Evolutionary conservation across 2,888 invertebrate species (phyloP), one percentile per base, ranked within the genome.

Genomic region (Drosophila affinis): DNA sequence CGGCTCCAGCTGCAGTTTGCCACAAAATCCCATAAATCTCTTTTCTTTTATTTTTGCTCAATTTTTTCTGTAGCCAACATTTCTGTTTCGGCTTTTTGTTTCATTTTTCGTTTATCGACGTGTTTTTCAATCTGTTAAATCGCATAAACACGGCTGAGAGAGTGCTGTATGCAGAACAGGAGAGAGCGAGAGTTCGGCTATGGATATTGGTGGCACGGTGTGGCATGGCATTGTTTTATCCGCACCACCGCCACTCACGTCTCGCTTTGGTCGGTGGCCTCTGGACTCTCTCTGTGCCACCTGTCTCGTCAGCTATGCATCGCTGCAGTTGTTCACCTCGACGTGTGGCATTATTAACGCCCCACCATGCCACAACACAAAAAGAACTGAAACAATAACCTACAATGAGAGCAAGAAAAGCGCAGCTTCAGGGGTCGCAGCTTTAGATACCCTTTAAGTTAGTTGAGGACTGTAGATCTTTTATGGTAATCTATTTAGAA

Each of bases 81-180:
- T 47, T 53, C 17, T 51, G 21, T 39, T 45, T 54, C 6, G 9
- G 5, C 5, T 29, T 47, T 67, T 45, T 60, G 60, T 47, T 47
- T 34, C 47, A 44, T 29, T 27, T 58, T 54, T 54, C 62, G 51
- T 62, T 64, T 64, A 53, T 68, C 47, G 44, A 46, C 53, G 45
- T 60, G 48, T 49, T 54, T 70, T 60, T 70, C 71, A 54, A 70
- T 70, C 54, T 60, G 49, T 70, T 69, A 70, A 69, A 69, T 70
- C 53, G 52, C 68, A 69, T 68, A 59, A 57, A 59, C 68, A 48
- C 32, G 47, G 51, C 52, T 32, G 18, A 39, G 21, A 53, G 53
- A 69, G 27, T 48, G 62, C 14, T 39, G 44, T 18, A 18, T 44
- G 29, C 24, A 9, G 29, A n/a, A 44, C 34, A 29, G 29, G 29